A percentile compares a stretch with the other conserved stretches of the same genome.
These are phyloP conservation scores for Drosophila lowei DNA, from an alignment of 1,140 invertebrate genomes.

Conservation along the genomic window DNA sequence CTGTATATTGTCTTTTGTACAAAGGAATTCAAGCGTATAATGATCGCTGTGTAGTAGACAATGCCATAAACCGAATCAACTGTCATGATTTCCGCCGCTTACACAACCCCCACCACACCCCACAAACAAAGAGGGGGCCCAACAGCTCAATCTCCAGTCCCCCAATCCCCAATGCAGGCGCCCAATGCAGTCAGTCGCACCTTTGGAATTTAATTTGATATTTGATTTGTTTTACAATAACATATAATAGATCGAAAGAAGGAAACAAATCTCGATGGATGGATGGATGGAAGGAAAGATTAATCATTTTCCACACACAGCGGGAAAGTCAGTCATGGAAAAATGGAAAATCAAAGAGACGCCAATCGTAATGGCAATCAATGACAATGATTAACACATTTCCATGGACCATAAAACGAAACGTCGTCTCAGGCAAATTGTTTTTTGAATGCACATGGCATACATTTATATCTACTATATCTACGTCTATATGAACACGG, in stretches of 20 bases:
- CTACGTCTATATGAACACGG: constrained; percentile 4
- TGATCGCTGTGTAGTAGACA: constrained; percentile 56
- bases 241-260: constrained; percentile 66
- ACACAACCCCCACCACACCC: constrained; percentile 46
- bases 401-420: constrained; percentile 46
- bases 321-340: constrained; percentile 31
- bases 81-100: constrained; percentile 73
- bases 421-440: constrained; percentile 30
- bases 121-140: neutral
- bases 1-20: constrained; percentile 43
- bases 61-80: constrained; percentile 70
- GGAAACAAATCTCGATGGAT: constrained; percentile 15
- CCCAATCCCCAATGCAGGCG: constrained; percentile 4
- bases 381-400: constrained; percentile 55
- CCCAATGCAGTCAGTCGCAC: constrained; percentile 37
- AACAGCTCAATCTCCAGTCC: constrained; percentile 48
- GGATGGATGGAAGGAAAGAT: constrained; percentile 34
- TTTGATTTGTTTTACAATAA: constrained; percentile 51
- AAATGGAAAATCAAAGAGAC: constrained; percentile 9
- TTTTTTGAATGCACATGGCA: constrained; percentile 48
- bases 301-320: constrained; percentile 43
- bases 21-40: constrained; percentile 65
- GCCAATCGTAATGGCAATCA: constrained; percentile 35
- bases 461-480: constrained; percentile 10
- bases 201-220: constrained; percentile 52